Evolutionary conservation across 2,888 invertebrate genomes (phyloP), one percentile per base, ranked within the genome.

Genomic region (Galerucella calmariensis): DNA sequence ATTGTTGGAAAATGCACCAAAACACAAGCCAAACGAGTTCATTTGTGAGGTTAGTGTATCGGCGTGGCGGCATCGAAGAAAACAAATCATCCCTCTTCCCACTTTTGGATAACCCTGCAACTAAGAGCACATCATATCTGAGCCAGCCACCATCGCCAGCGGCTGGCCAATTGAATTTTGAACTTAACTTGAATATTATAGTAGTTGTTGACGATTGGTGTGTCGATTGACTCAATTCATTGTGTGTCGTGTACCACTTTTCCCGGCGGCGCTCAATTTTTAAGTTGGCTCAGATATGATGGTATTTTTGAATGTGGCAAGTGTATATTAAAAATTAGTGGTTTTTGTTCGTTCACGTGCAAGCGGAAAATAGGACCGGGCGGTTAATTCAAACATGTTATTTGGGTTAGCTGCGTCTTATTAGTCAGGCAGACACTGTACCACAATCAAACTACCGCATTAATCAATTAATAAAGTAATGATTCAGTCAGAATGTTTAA

Each of bases 251-350:
- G 73, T 81, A 80, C 83, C 83, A 86, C 88, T 89, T 88, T 89
- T 88, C 88, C 89, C 89, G 89, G 88, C 88, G 78, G 74, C 77
- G 85, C 84, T 84, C 68, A 80, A 81, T 80, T 81, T 81, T 81
- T 80, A 82, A 82, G 88, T 88, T 89, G 90, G 90, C 90, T 90
- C 90, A 90, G 90, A 90, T 90, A 90, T 90, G 90, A 90, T 90
- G 86, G 88, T 88, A 88, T 78, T 80, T 90, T 90, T 90, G 90
- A 90, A 85, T 89, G 90, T 90, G 90, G 90, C 90, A 90, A 85
- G 85, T 85, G 85, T 84, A 65, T 79, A 35, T 20, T 69, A 51
- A 53, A 53, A 62, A 69, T 78, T 75, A 75, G 74, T 77, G 65
- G 51, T 63, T 51, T 48, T 41, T 58, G 24, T 58, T 62, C 51